These are phyloP conservation scores for Barnardius zonarius DNA, from an alignment of 2,113 vertebrate species.

Conservation along the genomic window DNA sequence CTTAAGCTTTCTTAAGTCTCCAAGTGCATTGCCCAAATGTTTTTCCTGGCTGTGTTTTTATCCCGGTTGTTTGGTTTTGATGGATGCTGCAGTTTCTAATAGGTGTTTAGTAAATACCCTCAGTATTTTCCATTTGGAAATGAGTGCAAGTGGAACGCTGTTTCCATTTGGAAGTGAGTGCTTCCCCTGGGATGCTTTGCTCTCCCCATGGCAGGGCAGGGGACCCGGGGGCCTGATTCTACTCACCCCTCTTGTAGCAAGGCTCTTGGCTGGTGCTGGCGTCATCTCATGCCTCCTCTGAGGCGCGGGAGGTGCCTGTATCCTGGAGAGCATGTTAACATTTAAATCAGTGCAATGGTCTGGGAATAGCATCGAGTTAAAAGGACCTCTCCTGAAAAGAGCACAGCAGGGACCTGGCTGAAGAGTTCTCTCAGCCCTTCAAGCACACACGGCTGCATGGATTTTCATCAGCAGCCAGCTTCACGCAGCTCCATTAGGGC, in stretches of 20 bases:
- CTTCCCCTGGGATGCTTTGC: not conserved
- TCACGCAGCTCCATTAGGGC: not conserved
- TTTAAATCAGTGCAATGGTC: not conserved
- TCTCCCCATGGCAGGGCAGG: not conserved
- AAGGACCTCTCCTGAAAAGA: conserved; percentile 50
- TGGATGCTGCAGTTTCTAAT: fast-evolving
- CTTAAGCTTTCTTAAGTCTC: conserved; percentile 15
- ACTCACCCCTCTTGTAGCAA: fast-evolving
- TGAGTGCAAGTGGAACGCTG: fast-evolving
- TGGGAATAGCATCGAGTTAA: conserved; percentile 22
- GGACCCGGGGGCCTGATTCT: not conserved
- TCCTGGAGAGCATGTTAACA: conserved; percentile 24
- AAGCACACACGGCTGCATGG: not conserved
- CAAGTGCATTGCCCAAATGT: not conserved
- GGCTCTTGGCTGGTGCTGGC: not conserved
- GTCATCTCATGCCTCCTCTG: not conserved
- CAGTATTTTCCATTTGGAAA: not conserved
- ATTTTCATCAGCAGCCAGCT: conserved; percentile 5
- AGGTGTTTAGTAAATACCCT: not conserved
- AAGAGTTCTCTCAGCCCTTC: conserved; percentile 45
- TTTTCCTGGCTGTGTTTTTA: not conserved
- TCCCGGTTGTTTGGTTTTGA: not conserved
- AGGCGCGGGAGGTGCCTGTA: not conserved
- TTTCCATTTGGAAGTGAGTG: fast-evolving
- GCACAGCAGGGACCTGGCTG: conserved; percentile 48